Evolutionary conservation across 2,113 vertebrate species (phyloP), one percentile per base, ranked within the genome.

Genomic region (Rhinoderma darwinii): DNA sequence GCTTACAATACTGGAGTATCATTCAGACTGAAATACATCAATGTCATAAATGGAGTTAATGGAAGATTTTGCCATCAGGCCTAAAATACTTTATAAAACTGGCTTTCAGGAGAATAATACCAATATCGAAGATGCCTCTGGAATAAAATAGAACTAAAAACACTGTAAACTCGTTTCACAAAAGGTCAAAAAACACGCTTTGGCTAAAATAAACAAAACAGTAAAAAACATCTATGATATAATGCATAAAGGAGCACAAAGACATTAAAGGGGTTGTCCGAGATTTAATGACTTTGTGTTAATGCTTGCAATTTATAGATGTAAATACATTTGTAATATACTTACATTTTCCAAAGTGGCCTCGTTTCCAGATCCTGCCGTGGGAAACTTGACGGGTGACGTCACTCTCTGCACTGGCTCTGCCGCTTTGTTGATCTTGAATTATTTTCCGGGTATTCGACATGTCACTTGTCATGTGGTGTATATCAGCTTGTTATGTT

Each of bases 21-120:
- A 50, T 50, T 82, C 56, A 84, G 63, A 84, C 44, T 41, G 32
- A 84, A 54, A 84, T 84, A 41, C 82, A 84, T 74, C 82, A 74
- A 20, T 73, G 68, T 74, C 82, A 84, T 56, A 73, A 84, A 73
- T 66, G 44, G 30, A 50, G 10, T 32, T 73, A 74, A 84, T 56
- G 50, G 70, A 84, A 74, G 50, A 84, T 84, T 74, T 56, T 39
- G 82, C 82, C 47, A 74, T 74, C 27, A 74, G 82, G 82, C 68
- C 66, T 74, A 11, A 83, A 56, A 72, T 73, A 73, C 22, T 84
- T 84, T 70, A 83, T 5, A 74, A 56, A 73, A 74, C 20, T 41
- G 50, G 66, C 82, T 84, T 84, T 84, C 50, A 84, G 68, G 43
- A 84, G 44, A 84, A 73, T 51, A 51, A 72, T 73, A 44, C 44